Conservation (phyloP, 1,140 invertebrate species). For the Elysia chlorotica region DNA sequence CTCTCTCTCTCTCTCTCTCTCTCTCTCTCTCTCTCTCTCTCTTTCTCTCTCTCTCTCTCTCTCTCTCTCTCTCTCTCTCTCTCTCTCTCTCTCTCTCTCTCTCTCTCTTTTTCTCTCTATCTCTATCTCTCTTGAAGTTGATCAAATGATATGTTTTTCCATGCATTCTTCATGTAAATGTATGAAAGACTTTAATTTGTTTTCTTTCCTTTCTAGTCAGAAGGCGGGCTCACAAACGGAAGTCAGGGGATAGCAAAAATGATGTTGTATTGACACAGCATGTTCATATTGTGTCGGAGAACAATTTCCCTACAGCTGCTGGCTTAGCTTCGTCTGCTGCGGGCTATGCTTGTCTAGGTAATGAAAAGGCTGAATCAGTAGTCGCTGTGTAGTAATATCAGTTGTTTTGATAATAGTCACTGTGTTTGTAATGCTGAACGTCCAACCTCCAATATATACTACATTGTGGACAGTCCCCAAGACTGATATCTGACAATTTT, state of each 20-base stretch:
- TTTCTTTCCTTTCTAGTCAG: slow-evolving; percentile 43
- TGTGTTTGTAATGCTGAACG: too few species aligned
- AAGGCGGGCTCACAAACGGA: slow-evolving; percentile 34
- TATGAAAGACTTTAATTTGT: not conserved
- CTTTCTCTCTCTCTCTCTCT: not conserved
- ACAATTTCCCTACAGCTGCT: slow-evolving; percentile 98
- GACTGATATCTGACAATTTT: too few species aligned
- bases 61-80: too few species aligned
- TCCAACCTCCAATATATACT: too few species aligned
- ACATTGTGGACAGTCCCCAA: too few species aligned
- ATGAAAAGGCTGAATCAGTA: too few species aligned
- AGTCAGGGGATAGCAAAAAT: not conserved
- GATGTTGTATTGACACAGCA: slow-evolving; percentile 29
- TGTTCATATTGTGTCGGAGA: slow-evolving; percentile 87
- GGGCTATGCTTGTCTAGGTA: slow-evolving; percentile 80
- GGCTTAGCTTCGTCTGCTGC: slow-evolving; percentile 97
- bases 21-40: too few species aligned
- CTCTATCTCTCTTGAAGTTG: not conserved
- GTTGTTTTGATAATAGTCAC: too few species aligned
- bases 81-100: not conserved
- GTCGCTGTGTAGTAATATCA: too few species aligned
- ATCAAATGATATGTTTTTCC: not conserved
- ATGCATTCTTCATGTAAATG: not conserved
- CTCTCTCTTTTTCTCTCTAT: not conserved
- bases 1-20: too few species aligned